Evolutionary conservation across 2,888 invertebrate genomes (phyloP).

Genomic region (Thera britannica): DNA sequence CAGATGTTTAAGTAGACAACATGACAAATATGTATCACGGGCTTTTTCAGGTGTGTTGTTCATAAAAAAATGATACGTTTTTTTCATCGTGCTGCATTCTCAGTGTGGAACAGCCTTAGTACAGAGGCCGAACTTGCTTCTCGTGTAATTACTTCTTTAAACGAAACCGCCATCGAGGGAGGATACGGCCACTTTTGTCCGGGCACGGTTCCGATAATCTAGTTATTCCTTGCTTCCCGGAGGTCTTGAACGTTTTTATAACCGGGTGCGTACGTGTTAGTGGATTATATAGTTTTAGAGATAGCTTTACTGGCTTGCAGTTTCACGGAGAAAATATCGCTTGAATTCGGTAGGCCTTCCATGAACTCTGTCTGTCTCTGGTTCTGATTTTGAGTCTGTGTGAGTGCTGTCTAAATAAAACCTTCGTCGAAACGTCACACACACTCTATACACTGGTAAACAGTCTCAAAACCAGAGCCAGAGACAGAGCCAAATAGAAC

Average conservation of each 20-base stretch:
- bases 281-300: constrained; percentile 28
- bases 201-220: constrained; percentile 69
- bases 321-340: background rate
- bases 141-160: constrained; percentile 83
- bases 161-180: constrained; percentile 71
- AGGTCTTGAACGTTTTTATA: constrained; percentile 45
- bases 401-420: too few relatives aligned
- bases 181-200: constrained; percentile 70
- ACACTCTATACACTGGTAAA: too few relatives aligned
- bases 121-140: constrained; percentile 68
- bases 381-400: too few relatives aligned
- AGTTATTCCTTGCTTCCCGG: constrained; percentile 60
- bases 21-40: too few relatives aligned
- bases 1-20: too few relatives aligned
- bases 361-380: too few relatives aligned
- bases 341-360: too few relatives aligned
- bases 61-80: background rate
- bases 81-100: constrained; percentile 5
- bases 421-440: too few relatives aligned
- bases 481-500: too few relatives aligned
- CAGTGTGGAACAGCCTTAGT: constrained; percentile 19
- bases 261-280: constrained; percentile 42
- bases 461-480: too few relatives aligned
- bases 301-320: constrained; percentile 17
- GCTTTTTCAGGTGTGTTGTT: too few relatives aligned